Evolutionary conservation across 2,888 invertebrate genomes (phyloP).

Genomic region (Plebejus melissa): DNA sequence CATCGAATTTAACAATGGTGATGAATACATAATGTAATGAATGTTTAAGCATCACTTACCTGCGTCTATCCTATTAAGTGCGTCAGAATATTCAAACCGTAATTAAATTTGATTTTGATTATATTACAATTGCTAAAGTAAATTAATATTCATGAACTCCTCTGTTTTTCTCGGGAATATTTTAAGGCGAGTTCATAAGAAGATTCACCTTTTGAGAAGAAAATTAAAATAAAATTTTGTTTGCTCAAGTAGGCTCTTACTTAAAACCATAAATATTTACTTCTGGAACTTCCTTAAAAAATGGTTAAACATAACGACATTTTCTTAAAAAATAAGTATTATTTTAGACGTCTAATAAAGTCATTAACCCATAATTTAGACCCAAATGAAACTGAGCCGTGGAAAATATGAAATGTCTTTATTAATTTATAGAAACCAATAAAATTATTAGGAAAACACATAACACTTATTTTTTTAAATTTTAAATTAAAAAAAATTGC

Average conservation of each 20-base stretch:
- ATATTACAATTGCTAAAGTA: conserved; percentile 14
- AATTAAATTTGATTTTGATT: conserved; percentile 22
- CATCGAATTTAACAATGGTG: neutral
- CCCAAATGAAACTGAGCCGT: too few relatives aligned
- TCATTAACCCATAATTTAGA: too few relatives aligned
- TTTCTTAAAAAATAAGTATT: neutral
- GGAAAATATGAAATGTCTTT: too few relatives aligned
- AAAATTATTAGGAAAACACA: too few relatives aligned
- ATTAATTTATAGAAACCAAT: too few relatives aligned
- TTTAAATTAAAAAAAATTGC: too few relatives aligned
- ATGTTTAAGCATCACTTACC: neutral
- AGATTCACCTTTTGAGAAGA: neutral
- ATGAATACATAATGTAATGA: neutral
- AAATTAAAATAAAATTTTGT: neutral
- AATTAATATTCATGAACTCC: conserved; percentile 25
- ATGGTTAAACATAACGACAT: neutral
- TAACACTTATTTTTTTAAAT: too few relatives aligned
- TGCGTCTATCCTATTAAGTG: conserved; percentile 15
- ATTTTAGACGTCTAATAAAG: neutral
- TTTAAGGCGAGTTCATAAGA: neutral
- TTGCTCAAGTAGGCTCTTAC: neutral
- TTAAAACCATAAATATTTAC: neutral
- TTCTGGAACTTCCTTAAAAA: too few relatives aligned
- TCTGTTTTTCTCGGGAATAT: conserved; percentile 6
- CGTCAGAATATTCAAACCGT: conserved; percentile 19